Percentiles rank a stretch among this genome's conserved stretches.
Conservation (phyloP, 2,797 vertebrate genomes). For the Sarcoramphus papa region DNA sequence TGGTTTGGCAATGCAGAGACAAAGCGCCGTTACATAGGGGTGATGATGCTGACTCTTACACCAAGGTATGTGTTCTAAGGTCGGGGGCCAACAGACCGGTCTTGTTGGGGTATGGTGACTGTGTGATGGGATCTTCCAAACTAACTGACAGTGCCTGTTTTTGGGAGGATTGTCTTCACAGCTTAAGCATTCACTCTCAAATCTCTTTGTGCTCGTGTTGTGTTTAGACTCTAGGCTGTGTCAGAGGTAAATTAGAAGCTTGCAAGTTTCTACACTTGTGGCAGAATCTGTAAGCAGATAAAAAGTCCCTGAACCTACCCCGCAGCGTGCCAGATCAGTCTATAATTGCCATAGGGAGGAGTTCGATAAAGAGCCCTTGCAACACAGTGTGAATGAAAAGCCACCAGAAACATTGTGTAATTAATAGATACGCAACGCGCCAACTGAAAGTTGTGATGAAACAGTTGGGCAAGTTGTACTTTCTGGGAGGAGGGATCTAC, state of each 20-base stretch:
- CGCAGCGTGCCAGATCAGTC: too few species aligned
- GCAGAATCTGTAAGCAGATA: not conserved
- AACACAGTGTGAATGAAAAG: not conserved
- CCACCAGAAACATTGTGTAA: not conserved
- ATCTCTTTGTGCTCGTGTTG: not conserved
- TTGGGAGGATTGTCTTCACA: not conserved
- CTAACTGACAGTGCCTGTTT: rapidly evolving
- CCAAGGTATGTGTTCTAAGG: slow-evolving; percentile 77
- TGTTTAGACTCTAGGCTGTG: not conserved
- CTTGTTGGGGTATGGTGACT: not conserved
- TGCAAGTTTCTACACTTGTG: not conserved
- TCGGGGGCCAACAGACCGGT: not conserved
- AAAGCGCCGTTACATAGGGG: slow-evolving; percentile 89
- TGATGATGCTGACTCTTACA: slow-evolving; percentile 94
- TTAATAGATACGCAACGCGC: rapidly evolving
- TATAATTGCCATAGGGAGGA: not conserved
- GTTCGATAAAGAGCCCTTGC: not conserved
- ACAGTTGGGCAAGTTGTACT: not conserved
- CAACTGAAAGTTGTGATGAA: not conserved
- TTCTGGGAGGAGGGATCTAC: not conserved
- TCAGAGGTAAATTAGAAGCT: not conserved
- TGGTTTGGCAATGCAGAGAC: slow-evolving; percentile 75
- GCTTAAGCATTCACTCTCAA: not conserved
- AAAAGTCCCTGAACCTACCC: not conserved
- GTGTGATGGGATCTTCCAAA: not conserved